A percentile compares a stretch with the other conserved stretches of the same genome.
These are phyloP conservation scores for Sceliomorpha sp. DNA, from an alignment of 2,888 invertebrate genomes.

Conservation along the genomic window DNA sequence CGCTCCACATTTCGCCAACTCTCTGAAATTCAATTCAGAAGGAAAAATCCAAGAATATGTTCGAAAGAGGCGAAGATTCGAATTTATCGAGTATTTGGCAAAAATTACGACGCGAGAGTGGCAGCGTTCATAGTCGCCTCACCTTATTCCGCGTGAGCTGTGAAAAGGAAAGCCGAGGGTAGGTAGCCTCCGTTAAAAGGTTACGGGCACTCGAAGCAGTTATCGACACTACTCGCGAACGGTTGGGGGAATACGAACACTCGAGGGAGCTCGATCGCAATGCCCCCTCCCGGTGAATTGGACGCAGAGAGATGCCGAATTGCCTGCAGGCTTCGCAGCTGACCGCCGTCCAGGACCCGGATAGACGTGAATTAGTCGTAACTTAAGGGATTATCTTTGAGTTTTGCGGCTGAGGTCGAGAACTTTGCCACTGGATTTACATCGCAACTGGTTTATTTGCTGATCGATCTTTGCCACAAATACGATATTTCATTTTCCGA, in stretches of 20 bases:
- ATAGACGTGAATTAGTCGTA: conserved; percentile 54
- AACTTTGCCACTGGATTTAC: conserved; percentile 46
- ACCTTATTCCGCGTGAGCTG: conserved; percentile 32
- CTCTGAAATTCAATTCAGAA: conserved; percentile 27
- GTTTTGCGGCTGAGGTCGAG: conserved; percentile 32
- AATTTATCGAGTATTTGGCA: conserved; percentile 40
- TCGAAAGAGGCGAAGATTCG: conserved; percentile 24
- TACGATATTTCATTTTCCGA: conserved; percentile 12
- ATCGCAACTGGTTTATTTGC: conserved; percentile 45
- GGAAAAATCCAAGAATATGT: conserved; percentile 32
- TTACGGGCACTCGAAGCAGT: conserved; percentile 47
- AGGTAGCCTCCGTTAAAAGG: conserved; percentile 49
- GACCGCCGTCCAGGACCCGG: conserved; percentile 30
- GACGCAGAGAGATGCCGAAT: conserved; percentile 43
- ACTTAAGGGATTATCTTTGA: conserved; percentile 48
- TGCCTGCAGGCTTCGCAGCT: conserved; percentile 37
- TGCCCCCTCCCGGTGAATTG: conserved; percentile 49
- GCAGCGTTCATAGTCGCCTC: conserved; percentile 26
- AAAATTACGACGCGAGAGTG: conserved; percentile 28
- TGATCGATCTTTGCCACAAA: conserved; percentile 29
- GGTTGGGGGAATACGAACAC: conserved; percentile 46
- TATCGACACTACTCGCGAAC: conserved; percentile 55
- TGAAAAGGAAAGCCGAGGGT: conserved; percentile 44
- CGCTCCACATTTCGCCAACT: neutral
- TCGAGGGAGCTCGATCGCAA: conserved; percentile 44